phyloP scores from a whole-genome alignment of 2,113 vertebrate species.

The Cyprinodon variegatus region DNA sequence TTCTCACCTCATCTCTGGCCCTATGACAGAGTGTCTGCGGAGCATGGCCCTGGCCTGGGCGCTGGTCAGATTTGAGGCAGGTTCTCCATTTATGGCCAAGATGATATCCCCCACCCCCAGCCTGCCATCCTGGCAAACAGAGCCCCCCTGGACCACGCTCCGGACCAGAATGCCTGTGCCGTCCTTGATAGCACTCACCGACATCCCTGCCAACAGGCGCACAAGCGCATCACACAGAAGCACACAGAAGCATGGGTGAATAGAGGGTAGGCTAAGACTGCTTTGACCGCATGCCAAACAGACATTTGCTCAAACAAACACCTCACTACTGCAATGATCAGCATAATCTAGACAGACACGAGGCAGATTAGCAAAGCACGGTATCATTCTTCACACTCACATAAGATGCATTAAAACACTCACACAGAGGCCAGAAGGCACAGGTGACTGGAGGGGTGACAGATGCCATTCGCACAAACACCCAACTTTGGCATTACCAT shows the following conservation, averaged over 20 bases:
- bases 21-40: slow-evolving; percentile 92
- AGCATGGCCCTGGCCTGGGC: slow-evolving; percentile 91
- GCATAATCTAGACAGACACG: slow-evolving; percentile 73
- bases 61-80: slow-evolving; percentile 85
- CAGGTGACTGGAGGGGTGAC: slow-evolving; percentile 55
- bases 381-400: slow-evolving; percentile 40
- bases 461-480: slow-evolving; percentile 59
- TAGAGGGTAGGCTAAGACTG: slow-evolving; percentile 55
- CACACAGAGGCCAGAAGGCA: slow-evolving; percentile 45
- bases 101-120: slow-evolving; percentile 92
- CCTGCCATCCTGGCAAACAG: slow-evolving; percentile 91
- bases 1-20: slow-evolving; percentile 92
- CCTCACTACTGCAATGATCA: slow-evolving; percentile 66
- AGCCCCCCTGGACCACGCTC: slow-evolving; percentile 91
- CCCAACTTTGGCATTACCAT: slow-evolving; percentile 59
- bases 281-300: slow-evolving; percentile 65
- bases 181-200: slow-evolving; percentile 92
- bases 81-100: slow-evolving; percentile 91
- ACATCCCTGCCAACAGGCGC: slow-evolving; percentile 86
- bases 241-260: slow-evolving; percentile 61
- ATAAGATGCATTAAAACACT: slow-evolving; percentile 13
- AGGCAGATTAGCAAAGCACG: slow-evolving; percentile 70
- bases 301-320: slow-evolving; percentile 71
- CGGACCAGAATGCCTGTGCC: slow-evolving; percentile 93
- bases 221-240: slow-evolving; percentile 45